phyloP scores from a whole-genome alignment of 1,140 invertebrate genomes.

The Daktulosphaira vitifoliae region DNA sequence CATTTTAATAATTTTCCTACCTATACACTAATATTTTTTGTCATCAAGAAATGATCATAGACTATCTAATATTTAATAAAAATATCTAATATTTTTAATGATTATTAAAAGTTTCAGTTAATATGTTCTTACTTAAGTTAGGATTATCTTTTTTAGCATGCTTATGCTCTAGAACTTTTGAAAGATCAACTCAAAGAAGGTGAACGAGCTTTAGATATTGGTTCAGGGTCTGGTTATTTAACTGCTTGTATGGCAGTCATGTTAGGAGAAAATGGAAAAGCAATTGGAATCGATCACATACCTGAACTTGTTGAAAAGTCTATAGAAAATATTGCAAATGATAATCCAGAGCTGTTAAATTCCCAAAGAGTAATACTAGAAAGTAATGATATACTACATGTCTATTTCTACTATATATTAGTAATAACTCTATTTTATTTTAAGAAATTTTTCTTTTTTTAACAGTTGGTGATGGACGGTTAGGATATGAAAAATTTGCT shows the following conservation, averaged over 20 bases:
- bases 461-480: conserved; percentile 73
- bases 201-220: conserved; percentile 80
- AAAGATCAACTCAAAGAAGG: conserved; percentile 73
- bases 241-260: conserved; percentile 87
- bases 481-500: conserved; percentile 59
- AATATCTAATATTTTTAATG: too few relatives aligned
- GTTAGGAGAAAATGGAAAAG: conserved; percentile 66
- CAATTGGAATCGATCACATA: conserved; percentile 92
- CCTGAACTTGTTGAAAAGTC: conserved; percentile 69
- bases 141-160: conserved; percentile 60
- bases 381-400: conserved; percentile 46
- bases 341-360: conserved; percentile 58
- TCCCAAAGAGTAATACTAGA: conserved; percentile 59
- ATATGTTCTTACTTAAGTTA: too few relatives aligned
- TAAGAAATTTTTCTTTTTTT: conserved; percentile 21
- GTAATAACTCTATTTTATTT: neutral
- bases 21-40: too few relatives aligned
- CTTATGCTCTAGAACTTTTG: conserved; percentile 83
- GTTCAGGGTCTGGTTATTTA: conserved; percentile 92
- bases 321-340: conserved; percentile 65
- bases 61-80: too few relatives aligned
- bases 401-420: neutral
- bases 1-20: too few relatives aligned
- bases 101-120: too few relatives aligned
- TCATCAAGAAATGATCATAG: too few relatives aligned